Percentiles rank a stretch among this genome's conserved stretches.
These are phyloP conservation scores for Danio tinwini DNA, from an alignment of 2,797 vertebrate species.

Conservation along the genomic window DNA sequence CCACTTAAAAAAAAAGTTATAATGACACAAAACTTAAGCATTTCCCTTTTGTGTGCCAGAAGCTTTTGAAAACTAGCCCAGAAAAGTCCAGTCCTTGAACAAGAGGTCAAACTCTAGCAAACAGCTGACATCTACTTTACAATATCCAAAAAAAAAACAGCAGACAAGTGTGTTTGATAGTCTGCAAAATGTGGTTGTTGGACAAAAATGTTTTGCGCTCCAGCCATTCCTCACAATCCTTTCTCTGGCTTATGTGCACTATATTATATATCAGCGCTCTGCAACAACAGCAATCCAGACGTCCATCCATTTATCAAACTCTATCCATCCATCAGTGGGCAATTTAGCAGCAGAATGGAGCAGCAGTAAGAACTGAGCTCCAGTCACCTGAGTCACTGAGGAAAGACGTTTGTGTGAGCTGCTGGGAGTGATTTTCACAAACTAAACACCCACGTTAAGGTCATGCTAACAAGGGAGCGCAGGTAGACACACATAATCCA, in stretches of 20 bases:
- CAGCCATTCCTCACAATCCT: constrained; percentile 48
- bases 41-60: neutral
- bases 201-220: constrained; percentile 48
- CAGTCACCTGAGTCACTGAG: constrained; percentile 35
- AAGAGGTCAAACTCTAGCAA: constrained; percentile 30
- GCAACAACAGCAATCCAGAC: constrained; percentile 48
- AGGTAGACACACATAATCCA: neutral
- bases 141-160: constrained; percentile 9
- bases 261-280: constrained; percentile 34
- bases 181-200: constrained; percentile 48
- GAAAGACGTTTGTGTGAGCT: constrained; percentile 26
- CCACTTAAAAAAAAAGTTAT: neutral
- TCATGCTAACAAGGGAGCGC: constrained; percentile 32
- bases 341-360: constrained; percentile 41
- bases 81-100: constrained; percentile 28
- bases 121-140: constrained; percentile 32
- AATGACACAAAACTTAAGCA: neutral
- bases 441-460: constrained; percentile 39
- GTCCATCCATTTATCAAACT: constrained; percentile 47
- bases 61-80: neutral
- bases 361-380: constrained; percentile 22
- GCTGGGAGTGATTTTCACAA: constrained; percentile 33
- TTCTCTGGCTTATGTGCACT: constrained; percentile 43
- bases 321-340: constrained; percentile 49
- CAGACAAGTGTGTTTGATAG: constrained; percentile 41